A percentile compares a stretch with the other conserved stretches of the same genome.
phyloP scores from a whole-genome alignment of 2,797 vertebrate species.

The Pampus argenteus region DNA sequence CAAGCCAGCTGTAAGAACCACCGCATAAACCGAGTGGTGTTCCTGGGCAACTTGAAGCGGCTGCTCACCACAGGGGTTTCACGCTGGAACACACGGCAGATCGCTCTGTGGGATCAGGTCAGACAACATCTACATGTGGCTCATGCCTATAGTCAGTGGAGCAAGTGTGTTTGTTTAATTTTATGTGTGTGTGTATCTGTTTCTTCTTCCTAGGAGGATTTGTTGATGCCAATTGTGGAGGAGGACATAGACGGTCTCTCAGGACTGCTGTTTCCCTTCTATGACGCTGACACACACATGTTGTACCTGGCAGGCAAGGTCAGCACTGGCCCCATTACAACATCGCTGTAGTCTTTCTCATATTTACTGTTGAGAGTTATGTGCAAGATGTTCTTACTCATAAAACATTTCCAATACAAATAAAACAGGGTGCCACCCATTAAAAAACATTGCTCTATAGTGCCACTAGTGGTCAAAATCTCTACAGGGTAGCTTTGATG shows the following conservation, averaged over 20 bases:
- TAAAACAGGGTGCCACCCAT: too few species aligned
- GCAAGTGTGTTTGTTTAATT: slow-evolving; percentile 24
- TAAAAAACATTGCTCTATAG: too few species aligned
- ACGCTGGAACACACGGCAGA: slow-evolving; percentile 98
- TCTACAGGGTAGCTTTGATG: too few species aligned
- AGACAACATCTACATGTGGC: slow-evolving; percentile 64
- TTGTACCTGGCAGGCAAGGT: slow-evolving; percentile 98
- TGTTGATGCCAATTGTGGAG: slow-evolving; percentile 94
- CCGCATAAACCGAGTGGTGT: slow-evolving; percentile 95
- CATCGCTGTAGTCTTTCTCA: background rate
- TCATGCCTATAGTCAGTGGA: slow-evolving; percentile 23
- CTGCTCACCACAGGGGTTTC: slow-evolving; percentile 96
- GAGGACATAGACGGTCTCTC: slow-evolving; percentile 99
- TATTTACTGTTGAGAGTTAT: background rate
- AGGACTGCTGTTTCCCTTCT: slow-evolving; percentile 96
- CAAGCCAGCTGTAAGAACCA: slow-evolving; percentile 97
- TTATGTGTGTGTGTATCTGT: slow-evolving; percentile 42
- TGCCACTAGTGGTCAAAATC: background rate
- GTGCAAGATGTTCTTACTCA: too few species aligned
- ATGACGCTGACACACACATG: slow-evolving; percentile 98
- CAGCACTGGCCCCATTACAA: slow-evolving; percentile 9
- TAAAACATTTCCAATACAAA: too few species aligned
- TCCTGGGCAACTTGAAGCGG: slow-evolving; percentile 95
- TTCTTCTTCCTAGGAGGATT: slow-evolving; percentile 88
- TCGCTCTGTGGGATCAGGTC: slow-evolving; percentile 99